Evolutionary conservation across 2,888 invertebrate genomes (phyloP), one percentile per base, ranked within the genome.

Genomic region (Cheilosia pagana): DNA sequence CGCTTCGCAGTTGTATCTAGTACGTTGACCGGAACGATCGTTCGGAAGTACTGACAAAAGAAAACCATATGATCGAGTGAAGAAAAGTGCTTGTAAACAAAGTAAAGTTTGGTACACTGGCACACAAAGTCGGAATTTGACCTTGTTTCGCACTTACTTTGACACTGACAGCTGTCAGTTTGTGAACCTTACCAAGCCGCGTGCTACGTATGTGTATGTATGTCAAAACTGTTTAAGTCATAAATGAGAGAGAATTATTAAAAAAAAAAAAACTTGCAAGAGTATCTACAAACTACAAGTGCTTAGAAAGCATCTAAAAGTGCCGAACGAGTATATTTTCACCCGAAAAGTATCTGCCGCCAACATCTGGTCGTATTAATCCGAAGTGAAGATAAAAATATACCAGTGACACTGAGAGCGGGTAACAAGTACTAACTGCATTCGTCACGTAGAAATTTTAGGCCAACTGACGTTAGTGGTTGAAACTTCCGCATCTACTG

Each of bases 101-200:
- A 57, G 14, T 25, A n/a, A 28, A 31, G 3, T 62, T 55, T 21
- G 19, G 19, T 14, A 19, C 16, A 19, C 43, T 3, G 16, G 16
- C n/a, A 48, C n/a, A 48, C 35, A 31, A 10, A 41, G 21, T 0
- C 53, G 57, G 68, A 74, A 83, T 83, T 43, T 50, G 74, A 65
- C 79, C 83, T 83, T 83, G 83, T 75, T 79, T 59, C 21, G 25
- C 16, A 74, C 74, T 75, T 79, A 70, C 83, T 59, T 65, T 79
- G 83, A 75, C 83, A 65, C 48, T 79, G 83, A 74, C 59, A 79
- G 74, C 59, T 83, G 68, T 71, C 67, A 72, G 41, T 59, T 72
- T n/a, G 16, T 10, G 19, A 8, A 16, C 5, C 39, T 39, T 25
- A 41, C 14, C n/a, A 25, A 12, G 35, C 12, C 35, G 12, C 12